These are phyloP conservation scores for Alviniconcha strummeri DNA, from an alignment of 2,888 invertebrate species.

Conservation along the genomic window DNA sequence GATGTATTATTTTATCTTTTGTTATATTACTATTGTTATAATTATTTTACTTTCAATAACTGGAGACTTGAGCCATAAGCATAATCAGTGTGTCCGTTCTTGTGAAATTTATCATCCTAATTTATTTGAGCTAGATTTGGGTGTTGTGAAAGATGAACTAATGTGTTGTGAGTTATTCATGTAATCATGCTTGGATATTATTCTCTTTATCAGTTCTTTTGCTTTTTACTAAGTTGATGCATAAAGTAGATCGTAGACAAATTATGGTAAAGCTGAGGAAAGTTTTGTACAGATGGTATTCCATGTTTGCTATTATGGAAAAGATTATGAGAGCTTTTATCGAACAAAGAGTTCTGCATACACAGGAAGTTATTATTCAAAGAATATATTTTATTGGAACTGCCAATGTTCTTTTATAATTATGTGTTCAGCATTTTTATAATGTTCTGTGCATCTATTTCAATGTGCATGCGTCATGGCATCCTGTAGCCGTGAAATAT, in stretches of 20 bases:
- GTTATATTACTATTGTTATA: no score
- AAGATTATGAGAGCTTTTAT: slow-evolving; percentile 26
- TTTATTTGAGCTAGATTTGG: slow-evolving; percentile 15
- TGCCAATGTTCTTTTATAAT: slow-evolving; percentile 8
- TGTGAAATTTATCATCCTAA: slow-evolving; percentile 26
- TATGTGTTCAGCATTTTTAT: background rate
- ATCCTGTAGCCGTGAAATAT: background rate
- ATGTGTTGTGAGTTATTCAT: background rate
- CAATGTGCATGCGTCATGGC: background rate
- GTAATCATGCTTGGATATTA: background rate
- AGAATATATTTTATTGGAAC: slow-evolving; percentile 11
- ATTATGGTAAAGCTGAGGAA: background rate
- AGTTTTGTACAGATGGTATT: slow-evolving; percentile 15
- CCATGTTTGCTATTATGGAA: background rate
- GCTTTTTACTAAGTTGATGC: background rate
- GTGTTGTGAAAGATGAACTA: slow-evolving; percentile 20
- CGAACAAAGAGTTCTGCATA: slow-evolving; percentile 7
- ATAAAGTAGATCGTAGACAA: background rate
- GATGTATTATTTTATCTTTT: no score
- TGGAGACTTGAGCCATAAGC: background rate
- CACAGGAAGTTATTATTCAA: background rate
- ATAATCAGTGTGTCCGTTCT: slow-evolving; percentile 11
- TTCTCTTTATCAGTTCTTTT: background rate
- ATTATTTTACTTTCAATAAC: no score
- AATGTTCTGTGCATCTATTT: background rate